These are phyloP conservation scores for Tachycineta bicolor DNA, from an alignment of 2,113 vertebrate genomes.

Conservation along the genomic window DNA sequence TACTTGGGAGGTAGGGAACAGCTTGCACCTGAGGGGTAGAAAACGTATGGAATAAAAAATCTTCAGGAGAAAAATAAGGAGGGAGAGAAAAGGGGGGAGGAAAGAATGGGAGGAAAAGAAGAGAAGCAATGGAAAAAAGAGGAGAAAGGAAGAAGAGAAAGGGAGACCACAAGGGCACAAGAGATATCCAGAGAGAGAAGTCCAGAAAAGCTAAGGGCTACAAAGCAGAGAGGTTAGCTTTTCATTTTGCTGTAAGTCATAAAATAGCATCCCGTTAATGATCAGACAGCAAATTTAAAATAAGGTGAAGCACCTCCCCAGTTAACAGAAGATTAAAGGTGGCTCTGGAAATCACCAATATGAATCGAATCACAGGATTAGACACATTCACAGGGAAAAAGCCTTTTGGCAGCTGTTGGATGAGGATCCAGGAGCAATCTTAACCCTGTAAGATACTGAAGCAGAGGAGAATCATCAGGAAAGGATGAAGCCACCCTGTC, in stretches of 20 bases:
- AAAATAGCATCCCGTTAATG: neutral
- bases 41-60: neutral
- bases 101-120: neutral
- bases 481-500: rapidly evolving
- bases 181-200: neutral
- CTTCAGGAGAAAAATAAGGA: neutral
- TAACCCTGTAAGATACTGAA: neutral
- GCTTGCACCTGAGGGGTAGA: neutral
- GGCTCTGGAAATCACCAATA: neutral
- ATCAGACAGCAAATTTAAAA: neutral
- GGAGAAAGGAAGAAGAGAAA: neutral
- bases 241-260: neutral
- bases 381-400: neutral
- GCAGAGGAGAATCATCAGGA: neutral
- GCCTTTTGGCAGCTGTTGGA: neutral
- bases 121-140: neutral
- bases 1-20: neutral
- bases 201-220: neutral
- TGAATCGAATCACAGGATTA: neutral
- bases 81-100: neutral
- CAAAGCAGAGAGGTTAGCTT: neutral
- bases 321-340: neutral
- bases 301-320: neutral
- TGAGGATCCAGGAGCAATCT: neutral
- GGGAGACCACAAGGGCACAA: neutral